Conservation (phyloP, 2,888 invertebrate species). For the Limulus polyphemus region DNA sequence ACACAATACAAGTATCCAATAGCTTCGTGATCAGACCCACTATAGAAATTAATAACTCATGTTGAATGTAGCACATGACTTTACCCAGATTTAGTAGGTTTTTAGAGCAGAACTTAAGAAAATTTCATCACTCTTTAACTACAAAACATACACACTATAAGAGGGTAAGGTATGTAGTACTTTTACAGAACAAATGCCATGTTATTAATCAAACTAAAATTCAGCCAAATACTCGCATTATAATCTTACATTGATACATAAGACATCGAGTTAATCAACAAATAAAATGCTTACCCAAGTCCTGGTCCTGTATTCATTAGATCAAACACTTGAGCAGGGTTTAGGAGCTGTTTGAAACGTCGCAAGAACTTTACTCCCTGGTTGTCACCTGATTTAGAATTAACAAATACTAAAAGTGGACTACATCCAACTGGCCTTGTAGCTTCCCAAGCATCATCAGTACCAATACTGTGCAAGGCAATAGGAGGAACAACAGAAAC, state of each 20-base stretch:
- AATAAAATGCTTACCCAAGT: conserved; percentile 51
- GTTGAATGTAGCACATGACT: no score
- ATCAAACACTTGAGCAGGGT: conserved; percentile 96
- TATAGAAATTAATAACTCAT: no score
- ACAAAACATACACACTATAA: no score
- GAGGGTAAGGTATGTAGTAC: no score
- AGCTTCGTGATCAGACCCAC: no score
- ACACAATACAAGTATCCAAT: no score
- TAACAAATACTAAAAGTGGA: conserved; percentile 90
- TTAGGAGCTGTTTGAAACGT: conserved; percentile 84
- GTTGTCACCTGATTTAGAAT: conserved; percentile 95
- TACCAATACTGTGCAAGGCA: conserved; percentile 70
- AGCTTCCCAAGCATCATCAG: conserved; percentile 83
- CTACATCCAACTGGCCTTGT: conserved; percentile 53
- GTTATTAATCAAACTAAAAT: no score
- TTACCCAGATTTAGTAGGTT: no score
- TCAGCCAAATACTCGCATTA: no score
- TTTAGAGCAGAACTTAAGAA: no score
- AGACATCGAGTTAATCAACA: conserved; percentile 18
- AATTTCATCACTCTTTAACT: no score
- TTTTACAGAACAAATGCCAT: no score
- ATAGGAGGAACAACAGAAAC: conserved; percentile 87
- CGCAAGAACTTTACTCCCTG: conserved; percentile 92
- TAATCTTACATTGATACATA: conserved; percentile 10
- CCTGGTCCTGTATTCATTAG: conserved; percentile 71